Evolutionary conservation across 2,113 vertebrate species (phyloP).

Genomic region (Epinephelus moara): DNA sequence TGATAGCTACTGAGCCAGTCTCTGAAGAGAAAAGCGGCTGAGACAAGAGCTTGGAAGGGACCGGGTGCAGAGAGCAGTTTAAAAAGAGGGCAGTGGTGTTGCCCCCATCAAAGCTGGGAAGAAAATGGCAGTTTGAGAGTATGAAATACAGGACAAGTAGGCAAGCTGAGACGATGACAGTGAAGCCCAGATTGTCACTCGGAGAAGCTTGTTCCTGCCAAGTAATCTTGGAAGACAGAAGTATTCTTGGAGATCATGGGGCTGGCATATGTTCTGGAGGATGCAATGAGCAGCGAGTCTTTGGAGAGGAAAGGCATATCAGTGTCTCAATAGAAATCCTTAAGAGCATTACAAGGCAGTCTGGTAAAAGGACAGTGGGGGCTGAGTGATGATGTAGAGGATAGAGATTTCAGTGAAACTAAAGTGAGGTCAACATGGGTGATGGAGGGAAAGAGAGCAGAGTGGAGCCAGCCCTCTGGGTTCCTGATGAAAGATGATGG

Average conservation of each 20-base stretch:
- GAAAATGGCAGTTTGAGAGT: neutral
- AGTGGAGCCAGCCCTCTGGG: neutral
- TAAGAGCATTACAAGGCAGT: neutral
- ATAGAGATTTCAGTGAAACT: neutral
- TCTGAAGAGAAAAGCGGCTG: neutral
- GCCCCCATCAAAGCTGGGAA: neutral
- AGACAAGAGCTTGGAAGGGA: neutral
- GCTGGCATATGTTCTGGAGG: neutral
- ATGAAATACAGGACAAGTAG: neutral
- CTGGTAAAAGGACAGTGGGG: neutral
- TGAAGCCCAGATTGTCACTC: conserved; percentile 1
- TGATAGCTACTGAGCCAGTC: conserved; percentile 1
- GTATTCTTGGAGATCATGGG: neutral
- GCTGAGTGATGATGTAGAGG: neutral
- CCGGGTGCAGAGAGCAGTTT: neutral
- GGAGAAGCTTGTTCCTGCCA: conserved; percentile 1
- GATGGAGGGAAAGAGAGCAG: neutral
- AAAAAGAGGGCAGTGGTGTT: neutral
- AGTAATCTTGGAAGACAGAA: conserved; percentile 1
- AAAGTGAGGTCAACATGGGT: neutral
- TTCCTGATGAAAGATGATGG: neutral
- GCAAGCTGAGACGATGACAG: neutral
- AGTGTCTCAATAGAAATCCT: neutral
- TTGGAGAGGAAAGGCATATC: neutral
- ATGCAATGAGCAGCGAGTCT: conserved; percentile 9